These are phyloP conservation scores for Brachyhypopomus gauderio DNA, from an alignment of 2,113 vertebrate genomes.

Conservation along the genomic window DNA sequence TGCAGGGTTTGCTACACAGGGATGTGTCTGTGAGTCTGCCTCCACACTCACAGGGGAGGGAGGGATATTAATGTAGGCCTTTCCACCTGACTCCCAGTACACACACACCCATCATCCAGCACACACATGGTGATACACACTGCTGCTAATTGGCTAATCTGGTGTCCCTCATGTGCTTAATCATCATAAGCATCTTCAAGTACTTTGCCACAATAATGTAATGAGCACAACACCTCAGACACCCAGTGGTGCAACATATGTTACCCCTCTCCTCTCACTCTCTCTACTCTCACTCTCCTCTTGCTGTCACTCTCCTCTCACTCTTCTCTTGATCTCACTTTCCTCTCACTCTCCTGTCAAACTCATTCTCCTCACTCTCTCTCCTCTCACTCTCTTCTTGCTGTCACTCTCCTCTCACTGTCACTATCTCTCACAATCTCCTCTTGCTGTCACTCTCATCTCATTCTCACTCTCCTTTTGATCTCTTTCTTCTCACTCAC, in stretches of 20 bases:
- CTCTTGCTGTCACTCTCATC: no score
- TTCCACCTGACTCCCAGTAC: slow-evolving; percentile 42
- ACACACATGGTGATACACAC: slow-evolving; percentile 34
- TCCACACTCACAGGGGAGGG: slow-evolving; percentile 37
- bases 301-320: neutral
- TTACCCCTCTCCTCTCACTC: neutral
- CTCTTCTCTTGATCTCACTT: neutral
- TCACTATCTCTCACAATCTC: no score
- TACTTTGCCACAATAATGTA: slow-evolving; percentile 39
- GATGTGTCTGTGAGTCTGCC: slow-evolving; percentile 34
- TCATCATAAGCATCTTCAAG: slow-evolving; percentile 50
- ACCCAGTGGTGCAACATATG: slow-evolving; percentile 28
- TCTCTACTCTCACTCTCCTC: neutral
- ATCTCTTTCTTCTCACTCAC: neutral
- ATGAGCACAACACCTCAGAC: slow-evolving; percentile 42
- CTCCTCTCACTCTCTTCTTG: neutral
- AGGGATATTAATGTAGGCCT: slow-evolving; percentile 48
- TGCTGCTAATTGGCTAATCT: slow-evolving; percentile 50
- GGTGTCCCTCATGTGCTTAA: slow-evolving; percentile 42
- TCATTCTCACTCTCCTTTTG: no score
- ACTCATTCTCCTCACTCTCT: neutral
- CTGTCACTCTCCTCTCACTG: neutral
- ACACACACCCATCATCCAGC: slow-evolving; percentile 29
- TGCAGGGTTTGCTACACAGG: slow-evolving; percentile 35
- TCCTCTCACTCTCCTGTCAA: no score